Percentiles rank a stretch among this genome's conserved stretches.
Evolutionary conservation across 2,797 vertebrate species (phyloP).

Genomic region (Phyllotis vaccarum): DNA sequence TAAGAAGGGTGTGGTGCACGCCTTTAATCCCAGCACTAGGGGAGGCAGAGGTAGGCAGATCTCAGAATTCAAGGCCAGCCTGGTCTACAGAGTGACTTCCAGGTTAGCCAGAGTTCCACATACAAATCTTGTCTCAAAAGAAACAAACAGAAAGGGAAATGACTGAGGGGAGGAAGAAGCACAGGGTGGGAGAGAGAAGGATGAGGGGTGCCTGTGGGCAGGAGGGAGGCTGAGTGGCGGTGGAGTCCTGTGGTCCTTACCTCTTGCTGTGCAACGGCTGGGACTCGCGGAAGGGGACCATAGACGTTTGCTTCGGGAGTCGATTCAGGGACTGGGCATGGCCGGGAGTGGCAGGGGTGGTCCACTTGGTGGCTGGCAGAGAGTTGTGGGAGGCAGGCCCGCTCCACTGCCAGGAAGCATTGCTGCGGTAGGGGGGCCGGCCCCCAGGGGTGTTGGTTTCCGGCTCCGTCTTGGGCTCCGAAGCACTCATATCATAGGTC

Average conservation of each 20-base stretch:
- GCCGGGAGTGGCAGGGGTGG: constrained; percentile 79
- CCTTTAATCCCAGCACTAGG: background rate
- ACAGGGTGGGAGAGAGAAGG: background rate
- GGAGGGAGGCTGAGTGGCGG: fast-evolving
- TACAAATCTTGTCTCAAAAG: background rate
- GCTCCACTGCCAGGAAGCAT: constrained; percentile 92
- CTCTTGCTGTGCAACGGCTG: constrained; percentile 92
- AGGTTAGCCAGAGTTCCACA: background rate
- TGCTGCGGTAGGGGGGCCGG: constrained; percentile 90
- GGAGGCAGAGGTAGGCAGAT: background rate
- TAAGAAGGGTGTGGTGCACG: background rate
- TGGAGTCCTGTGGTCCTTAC: constrained; percentile 80
- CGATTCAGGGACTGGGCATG: constrained; percentile 89
- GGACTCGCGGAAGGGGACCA: constrained; percentile 92
- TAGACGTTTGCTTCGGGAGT: constrained; percentile 88
- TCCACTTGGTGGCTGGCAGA: constrained; percentile 91
- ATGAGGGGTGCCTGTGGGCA: fast-evolving
- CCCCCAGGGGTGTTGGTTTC: constrained; percentile 90
- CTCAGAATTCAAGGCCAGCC: background rate
- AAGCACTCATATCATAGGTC: constrained; percentile 93
- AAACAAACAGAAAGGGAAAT: background rate
- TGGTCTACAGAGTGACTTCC: background rate
- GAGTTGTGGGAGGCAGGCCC: constrained; percentile 89
- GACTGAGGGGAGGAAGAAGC: constrained; percentile 79
- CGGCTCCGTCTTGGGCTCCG: constrained; percentile 92